These are phyloP conservation scores for Andrena trimmerana DNA, from an alignment of 2,888 invertebrate species.

Conservation along the genomic window DNA sequence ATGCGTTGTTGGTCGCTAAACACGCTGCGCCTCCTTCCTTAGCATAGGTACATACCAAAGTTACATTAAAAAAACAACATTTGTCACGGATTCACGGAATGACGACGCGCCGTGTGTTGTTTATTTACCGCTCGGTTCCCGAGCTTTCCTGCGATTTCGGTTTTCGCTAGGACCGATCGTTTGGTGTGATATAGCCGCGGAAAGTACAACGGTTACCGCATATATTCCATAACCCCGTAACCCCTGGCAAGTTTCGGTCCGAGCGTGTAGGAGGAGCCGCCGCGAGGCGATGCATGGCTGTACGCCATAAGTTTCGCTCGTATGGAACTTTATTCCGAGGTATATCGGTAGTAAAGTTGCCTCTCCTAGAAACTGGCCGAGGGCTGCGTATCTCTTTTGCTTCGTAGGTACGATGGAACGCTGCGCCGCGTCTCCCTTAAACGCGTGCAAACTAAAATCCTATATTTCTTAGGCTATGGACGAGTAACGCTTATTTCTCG, in stretches of 20 bases:
- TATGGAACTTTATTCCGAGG: conserved; percentile 32
- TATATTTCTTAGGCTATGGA: not conserved
- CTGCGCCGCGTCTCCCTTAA: not conserved
- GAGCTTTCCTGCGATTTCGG: conserved; percentile 12
- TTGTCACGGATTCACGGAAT: conserved; percentile 15
- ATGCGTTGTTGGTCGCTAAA: conserved; percentile 8
- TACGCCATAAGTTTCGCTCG: conserved; percentile 34
- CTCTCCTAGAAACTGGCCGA: conserved; percentile 16
- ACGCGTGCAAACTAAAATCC: conserved; percentile 4
- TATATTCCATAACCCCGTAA: conserved; percentile 38
- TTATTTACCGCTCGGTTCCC: conserved; percentile 15
- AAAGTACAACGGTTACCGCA: conserved; percentile 27
- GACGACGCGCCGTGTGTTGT: conserved; percentile 31
- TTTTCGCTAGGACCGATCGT: conserved; percentile 32
- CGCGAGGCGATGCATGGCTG: conserved; percentile 12
- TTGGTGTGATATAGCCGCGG: conserved; percentile 23
- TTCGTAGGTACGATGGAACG: not conserved
- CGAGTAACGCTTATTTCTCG: not conserved
- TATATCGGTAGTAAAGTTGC: conserved; percentile 27
- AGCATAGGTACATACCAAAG: not conserved
- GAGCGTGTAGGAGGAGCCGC: conserved; percentile 4
- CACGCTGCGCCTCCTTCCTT: not conserved
- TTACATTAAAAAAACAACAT: conserved; percentile 2
- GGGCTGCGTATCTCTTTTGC: conserved; percentile 12
- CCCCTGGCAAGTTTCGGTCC: conserved; percentile 36